These are phyloP conservation scores for Pseudoatta argentina DNA, from an alignment of 1,140 invertebrate genomes.

Conservation along the genomic window DNA sequence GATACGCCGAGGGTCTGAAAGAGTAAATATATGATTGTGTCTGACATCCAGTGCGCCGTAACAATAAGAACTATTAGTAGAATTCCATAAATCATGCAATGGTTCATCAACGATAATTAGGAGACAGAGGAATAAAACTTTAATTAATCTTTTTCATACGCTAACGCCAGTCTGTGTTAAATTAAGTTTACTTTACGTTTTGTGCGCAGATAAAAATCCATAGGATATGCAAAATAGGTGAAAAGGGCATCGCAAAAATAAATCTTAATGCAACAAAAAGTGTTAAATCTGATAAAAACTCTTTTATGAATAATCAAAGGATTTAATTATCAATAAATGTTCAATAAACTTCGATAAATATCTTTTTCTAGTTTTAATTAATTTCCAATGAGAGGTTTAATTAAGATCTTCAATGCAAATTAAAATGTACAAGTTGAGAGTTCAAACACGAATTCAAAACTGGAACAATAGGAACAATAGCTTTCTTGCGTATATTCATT, in stretches of 20 bases:
- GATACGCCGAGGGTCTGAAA: background rate
- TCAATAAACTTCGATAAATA: conserved; percentile 22
- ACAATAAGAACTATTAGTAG: conserved; percentile 16
- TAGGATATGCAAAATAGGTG: background rate
- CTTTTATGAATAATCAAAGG: background rate
- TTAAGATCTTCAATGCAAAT: background rate
- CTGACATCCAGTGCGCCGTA: background rate
- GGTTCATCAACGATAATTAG: conserved; percentile 13
- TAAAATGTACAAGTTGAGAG: background rate
- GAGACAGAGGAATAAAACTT: conserved; percentile 10
- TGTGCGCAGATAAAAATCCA: background rate
- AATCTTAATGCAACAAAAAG: background rate
- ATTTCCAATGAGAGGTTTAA: background rate
- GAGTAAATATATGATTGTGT: conserved; percentile 14
- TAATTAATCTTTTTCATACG: conserved; percentile 23
- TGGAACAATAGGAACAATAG: background rate
- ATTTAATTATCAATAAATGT: conserved; percentile 9
- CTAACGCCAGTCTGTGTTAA: background rate
- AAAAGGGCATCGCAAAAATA: background rate
- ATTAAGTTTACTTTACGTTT: background rate
- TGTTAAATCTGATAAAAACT: background rate
- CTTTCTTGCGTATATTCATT: background rate
- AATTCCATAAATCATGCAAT: conserved; percentile 8
- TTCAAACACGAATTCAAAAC: conserved; percentile 10
- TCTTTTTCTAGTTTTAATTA: background rate